phyloP scores from a whole-genome alignment of 2,888 invertebrate species.

The Ormyrus pomaceus region DNA sequence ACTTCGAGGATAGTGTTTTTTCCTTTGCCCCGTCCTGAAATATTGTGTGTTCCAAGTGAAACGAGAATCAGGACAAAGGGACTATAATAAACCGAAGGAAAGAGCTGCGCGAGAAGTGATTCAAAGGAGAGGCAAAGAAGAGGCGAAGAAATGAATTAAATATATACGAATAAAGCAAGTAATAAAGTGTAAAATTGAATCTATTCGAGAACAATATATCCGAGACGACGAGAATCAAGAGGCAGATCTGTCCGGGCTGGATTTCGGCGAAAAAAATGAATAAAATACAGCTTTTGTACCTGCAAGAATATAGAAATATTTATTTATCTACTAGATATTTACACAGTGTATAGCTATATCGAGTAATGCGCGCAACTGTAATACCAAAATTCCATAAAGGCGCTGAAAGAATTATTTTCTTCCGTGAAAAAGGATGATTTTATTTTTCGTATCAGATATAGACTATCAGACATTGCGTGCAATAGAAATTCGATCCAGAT shows the following conservation, averaged over 20 bases:
- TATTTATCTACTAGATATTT: slow-evolving; percentile 68
- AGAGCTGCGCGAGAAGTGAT: neutral
- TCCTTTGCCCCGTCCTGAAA: slow-evolving; percentile 43
- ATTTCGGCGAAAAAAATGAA: no score
- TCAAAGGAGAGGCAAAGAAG: neutral
- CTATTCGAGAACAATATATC: slow-evolving; percentile 17
- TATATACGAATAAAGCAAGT: neutral
- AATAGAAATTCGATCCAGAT: no score
- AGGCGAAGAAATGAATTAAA: neutral
- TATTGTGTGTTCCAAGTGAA: slow-evolving; percentile 53
- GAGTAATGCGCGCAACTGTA: slow-evolving; percentile 46
- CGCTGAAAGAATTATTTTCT: no score
- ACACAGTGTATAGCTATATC: slow-evolving; percentile 59
- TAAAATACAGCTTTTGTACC: slow-evolving; percentile 67
- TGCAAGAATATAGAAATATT: slow-evolving; percentile 65
- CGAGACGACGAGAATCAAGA: neutral
- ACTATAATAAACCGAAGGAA: neutral
- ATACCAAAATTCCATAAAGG: neutral
- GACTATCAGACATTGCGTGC: no score
- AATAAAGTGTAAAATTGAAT: neutral
- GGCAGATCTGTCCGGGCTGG: no score
- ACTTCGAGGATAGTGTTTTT: slow-evolving; percentile 48
- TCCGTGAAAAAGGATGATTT: no score
- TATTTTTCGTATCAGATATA: no score
- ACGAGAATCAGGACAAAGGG: slow-evolving; percentile 12